Conservation (phyloP, 1,140 invertebrate genomes). For the Megathymus violae region DNA sequence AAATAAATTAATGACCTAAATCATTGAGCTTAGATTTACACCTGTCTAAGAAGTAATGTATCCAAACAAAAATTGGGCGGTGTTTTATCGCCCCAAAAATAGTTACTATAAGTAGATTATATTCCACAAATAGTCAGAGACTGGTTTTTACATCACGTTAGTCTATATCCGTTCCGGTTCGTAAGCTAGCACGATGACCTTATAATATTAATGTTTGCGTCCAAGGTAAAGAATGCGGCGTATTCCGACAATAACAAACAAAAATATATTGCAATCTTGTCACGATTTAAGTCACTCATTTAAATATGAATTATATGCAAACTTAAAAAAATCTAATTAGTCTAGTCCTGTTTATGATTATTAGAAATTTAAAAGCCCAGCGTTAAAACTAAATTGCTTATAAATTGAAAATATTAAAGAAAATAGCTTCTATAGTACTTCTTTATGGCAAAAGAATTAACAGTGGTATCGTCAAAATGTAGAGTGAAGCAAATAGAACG, state of each 20-base stretch:
- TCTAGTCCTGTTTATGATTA: too few relatives aligned
- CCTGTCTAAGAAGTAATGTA: slow-evolving; percentile 13
- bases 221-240: slow-evolving; percentile 55
- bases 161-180: slow-evolving; percentile 77
- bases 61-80: slow-evolving; percentile 15
- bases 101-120: slow-evolving; percentile 39
- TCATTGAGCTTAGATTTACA: too few relatives aligned
- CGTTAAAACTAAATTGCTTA: too few relatives aligned
- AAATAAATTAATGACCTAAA: too few relatives aligned
- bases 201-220: slow-evolving; percentile 64
- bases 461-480: not conserved
- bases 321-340: too few relatives aligned
- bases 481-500: slow-evolving; percentile 5
- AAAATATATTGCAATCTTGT: too few relatives aligned
- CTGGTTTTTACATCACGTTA: slow-evolving; percentile 70
- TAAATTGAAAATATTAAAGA: too few relatives aligned
- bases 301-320: too few relatives aligned
- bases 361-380: too few relatives aligned
- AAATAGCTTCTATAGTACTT: too few relatives aligned
- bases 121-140: slow-evolving; percentile 55
- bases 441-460: not conserved
- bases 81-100: slow-evolving; percentile 34
- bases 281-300: too few relatives aligned
- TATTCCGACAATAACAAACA: too few relatives aligned
- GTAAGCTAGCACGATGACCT: slow-evolving; percentile 78